These are phyloP conservation scores for Beris morrisii DNA, from an alignment of 2,888 invertebrate species.

Conservation along the genomic window DNA sequence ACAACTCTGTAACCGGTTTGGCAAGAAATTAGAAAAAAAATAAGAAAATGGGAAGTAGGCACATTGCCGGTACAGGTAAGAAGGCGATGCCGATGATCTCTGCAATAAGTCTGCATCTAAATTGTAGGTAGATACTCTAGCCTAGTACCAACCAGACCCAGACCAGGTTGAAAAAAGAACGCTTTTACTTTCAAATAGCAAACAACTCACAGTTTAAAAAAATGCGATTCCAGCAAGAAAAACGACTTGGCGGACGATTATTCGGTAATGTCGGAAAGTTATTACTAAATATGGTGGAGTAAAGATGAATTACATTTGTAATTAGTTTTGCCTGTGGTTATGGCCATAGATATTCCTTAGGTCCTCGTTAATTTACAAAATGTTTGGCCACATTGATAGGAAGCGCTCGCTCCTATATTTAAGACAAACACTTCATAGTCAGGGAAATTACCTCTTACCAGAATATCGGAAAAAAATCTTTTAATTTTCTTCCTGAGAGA, in stretches of 20 bases:
- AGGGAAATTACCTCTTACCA: too few relatives aligned
- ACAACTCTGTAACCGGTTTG: slow-evolving; percentile 1
- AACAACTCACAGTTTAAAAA: not conserved
- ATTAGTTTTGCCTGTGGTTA: too few relatives aligned
- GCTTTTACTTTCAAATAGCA: slow-evolving; percentile 10
- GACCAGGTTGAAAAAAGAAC: not conserved
- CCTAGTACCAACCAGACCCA: too few relatives aligned
- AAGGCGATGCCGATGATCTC: slow-evolving; percentile 9
- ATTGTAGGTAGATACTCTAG: too few relatives aligned
- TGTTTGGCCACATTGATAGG: too few relatives aligned
- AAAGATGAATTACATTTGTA: too few relatives aligned
- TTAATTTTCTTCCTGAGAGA: too few relatives aligned
- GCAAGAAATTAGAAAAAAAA: slow-evolving; percentile 6
- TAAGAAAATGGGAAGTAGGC: slow-evolving; percentile 9
- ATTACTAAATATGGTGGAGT: not conserved
- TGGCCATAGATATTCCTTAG: too few relatives aligned
- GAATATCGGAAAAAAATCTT: too few relatives aligned
- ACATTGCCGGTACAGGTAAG: not conserved
- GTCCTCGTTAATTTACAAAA: too few relatives aligned
- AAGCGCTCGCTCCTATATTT: too few relatives aligned
- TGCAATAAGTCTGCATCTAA: not conserved
- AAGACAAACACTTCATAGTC: too few relatives aligned
- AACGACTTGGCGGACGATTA: not conserved
- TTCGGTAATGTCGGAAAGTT: slow-evolving; percentile 9
- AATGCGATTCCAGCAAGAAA: not conserved